Evolutionary conservation across 2,888 invertebrate genomes (phyloP), one percentile per base, ranked within the genome.

Genomic region (Synanthedon vespiformis): DNA sequence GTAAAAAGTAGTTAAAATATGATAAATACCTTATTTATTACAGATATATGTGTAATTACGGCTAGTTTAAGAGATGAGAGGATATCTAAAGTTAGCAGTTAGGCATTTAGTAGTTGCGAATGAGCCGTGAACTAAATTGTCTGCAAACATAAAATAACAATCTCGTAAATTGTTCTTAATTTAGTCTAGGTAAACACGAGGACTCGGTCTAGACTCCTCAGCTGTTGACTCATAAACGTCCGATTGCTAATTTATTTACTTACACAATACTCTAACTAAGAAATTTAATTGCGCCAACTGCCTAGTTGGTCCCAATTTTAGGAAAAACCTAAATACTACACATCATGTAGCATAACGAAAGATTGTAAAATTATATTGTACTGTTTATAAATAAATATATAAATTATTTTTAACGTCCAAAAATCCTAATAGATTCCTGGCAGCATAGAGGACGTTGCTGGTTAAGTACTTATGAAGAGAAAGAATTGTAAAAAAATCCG

Each of bases 91-190:
- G 50, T 50, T 40, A 50, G 50, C 40, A 27, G 48, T 48, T 48
- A 18, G 16, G 34, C 22, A 50, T 4, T 50, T 50, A 4, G 18
- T 50, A 50, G 50, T 48, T 48, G 48, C 13, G 27, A 72, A 68
- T 67, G 69, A 74, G 71, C 79, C 75, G 67, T 78, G 77, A 77
- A 74, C 77, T 74, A 73, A 81, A 81, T 80, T 77, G 74, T 76
- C 75, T 75, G 70, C 70, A 70, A 77, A 78, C 78, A 80, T 72
- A 77, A 80, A 80, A 76, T 69, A 68, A 72, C 68, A 74, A 75
- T 76, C 72, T 74, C 73, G 72, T 77, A 77, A 80, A 80, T 81
- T 80, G 79, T 74, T 77, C 74, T 77, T 73, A 76, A 81, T 80
- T 80, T 76, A 76, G 74, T 69, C 66, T 75, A 72, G 69, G 71